Evolutionary conservation across 2,888 invertebrate species (phyloP), one percentile per base, ranked within the genome.

Genomic region (Pyrocoelia pectoralis): DNA sequence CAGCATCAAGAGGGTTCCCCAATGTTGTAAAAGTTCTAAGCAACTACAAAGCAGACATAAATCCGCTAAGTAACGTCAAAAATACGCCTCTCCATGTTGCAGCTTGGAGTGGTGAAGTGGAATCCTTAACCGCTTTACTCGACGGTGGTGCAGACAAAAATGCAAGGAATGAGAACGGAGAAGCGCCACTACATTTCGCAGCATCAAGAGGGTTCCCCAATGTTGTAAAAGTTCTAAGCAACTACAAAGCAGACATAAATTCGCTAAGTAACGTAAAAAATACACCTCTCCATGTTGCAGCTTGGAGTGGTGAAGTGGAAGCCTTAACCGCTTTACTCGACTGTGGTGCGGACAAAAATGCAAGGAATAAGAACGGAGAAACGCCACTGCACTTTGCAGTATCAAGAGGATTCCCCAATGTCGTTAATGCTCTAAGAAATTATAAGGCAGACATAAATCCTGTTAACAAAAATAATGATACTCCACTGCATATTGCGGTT

Each of bases 51-150:
- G 49, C 18, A n/a, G 5, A 9, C 3, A 12, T 40, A 9, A 18
- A 53, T n/a, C 14, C 5, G 2, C 1, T 2, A 13, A 17, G 13
- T n/a, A 14, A 14, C 2, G 29, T 9, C 3, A n/a, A 17, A 10
- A 19, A 53, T 14, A 40, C 53, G 1, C 41, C 53, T 5, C 13
- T 53, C 10, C 53, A 53, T 13, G n/a, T 18, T 1, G 38, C 53
- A 14, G 17, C 40, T 1, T 18, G 13, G 43, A 1, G 8, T 15
- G 14, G 14, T 43, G 2, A 43, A 43, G 12, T 8, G 2, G 14
- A 2, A 1, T 1, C 13, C 1, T 8, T 43, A 6, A 4, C 12
- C 14, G 15, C 2, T 8, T 6, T 43, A 8, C 13, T 43, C 8
- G 14, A 43, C 1, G 1, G 14, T 6, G 13, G 13, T 13, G 50